A percentile compares a stretch with the other conserved stretches of the same genome.
Conservation (phyloP, 2,888 invertebrate species). For the Slavum lentiscoides region DNA sequence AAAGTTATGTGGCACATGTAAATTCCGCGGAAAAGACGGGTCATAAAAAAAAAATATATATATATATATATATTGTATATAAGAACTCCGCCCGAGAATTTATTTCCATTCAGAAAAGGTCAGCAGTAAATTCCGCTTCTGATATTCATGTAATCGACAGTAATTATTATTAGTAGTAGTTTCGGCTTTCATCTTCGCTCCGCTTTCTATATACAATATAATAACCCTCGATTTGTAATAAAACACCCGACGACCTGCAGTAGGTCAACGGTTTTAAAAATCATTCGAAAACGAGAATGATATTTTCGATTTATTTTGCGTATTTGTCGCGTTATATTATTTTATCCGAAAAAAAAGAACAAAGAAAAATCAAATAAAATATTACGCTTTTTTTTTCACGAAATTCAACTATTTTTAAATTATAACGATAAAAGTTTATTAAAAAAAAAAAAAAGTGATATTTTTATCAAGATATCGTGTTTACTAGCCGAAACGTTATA, state of each 20-base stretch:
- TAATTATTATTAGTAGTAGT: slow-evolving; percentile 51
- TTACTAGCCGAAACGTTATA: too few relatives aligned
- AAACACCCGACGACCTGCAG: slow-evolving; percentile 17
- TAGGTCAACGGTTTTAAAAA: slow-evolving; percentile 26
- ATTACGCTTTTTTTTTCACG: too few relatives aligned
- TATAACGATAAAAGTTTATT: too few relatives aligned
- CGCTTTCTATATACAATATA: slow-evolving; percentile 50
- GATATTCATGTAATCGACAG: slow-evolving; percentile 52
- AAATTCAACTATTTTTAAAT: too few relatives aligned
- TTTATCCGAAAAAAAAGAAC: too few relatives aligned
- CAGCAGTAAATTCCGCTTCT: slow-evolving; percentile 46
- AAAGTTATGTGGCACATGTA: slow-evolving; percentile 38
- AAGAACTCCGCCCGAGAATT: slow-evolving; percentile 33
- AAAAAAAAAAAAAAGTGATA: too few relatives aligned
- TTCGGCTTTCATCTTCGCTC: slow-evolving; percentile 53
- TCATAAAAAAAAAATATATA: neutral
- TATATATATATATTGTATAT: neutral
- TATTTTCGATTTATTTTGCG: too few relatives aligned
- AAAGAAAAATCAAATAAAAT: too few relatives aligned
- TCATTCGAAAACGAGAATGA: too few relatives aligned
- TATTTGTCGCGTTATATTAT: too few relatives aligned
- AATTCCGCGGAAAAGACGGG: slow-evolving; percentile 6
- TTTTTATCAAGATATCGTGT: too few relatives aligned
- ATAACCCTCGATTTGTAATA: slow-evolving; percentile 46
- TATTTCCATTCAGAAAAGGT: slow-evolving; percentile 41